Conservation (phyloP, 2,113 vertebrate species). For the Fukomys damarensis region DNA sequence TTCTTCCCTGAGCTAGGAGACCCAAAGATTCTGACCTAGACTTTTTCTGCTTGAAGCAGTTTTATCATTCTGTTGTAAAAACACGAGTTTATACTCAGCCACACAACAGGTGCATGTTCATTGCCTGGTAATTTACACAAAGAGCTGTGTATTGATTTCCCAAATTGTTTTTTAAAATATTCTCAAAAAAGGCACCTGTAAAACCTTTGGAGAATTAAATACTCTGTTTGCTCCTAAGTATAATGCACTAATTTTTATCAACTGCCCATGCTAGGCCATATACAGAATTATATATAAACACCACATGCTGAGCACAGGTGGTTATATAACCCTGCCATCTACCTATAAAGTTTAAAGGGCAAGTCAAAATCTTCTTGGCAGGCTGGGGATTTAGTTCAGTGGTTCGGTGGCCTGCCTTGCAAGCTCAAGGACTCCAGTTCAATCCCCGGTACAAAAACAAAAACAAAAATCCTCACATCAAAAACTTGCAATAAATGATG, state of each 20-base stretch:
- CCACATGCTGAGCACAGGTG: background rate
- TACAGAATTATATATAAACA: background rate
- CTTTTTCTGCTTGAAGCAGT: background rate
- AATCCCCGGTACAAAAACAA: too few species aligned
- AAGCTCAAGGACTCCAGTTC: too few species aligned
- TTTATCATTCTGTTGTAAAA: background rate
- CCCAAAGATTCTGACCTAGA: background rate
- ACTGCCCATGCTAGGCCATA: background rate
- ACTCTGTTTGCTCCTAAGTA: background rate
- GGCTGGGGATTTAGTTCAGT: too few species aligned
- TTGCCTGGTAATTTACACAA: background rate
- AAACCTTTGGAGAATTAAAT: background rate
- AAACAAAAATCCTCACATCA: background rate
- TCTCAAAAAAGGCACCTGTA: background rate
- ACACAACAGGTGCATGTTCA: rapidly evolving
- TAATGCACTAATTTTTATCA: background rate
- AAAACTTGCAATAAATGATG: background rate
- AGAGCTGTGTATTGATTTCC: background rate
- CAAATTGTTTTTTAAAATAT: background rate
- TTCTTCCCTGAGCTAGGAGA: background rate
- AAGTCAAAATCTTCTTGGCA: background rate
- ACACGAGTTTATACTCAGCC: background rate
- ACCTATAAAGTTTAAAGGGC: background rate
- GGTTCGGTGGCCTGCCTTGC: too few species aligned
- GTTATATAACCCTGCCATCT: background rate